Evolutionary conservation across 1,140 invertebrate species (phyloP).

Genomic region (Periplaneta americana): DNA sequence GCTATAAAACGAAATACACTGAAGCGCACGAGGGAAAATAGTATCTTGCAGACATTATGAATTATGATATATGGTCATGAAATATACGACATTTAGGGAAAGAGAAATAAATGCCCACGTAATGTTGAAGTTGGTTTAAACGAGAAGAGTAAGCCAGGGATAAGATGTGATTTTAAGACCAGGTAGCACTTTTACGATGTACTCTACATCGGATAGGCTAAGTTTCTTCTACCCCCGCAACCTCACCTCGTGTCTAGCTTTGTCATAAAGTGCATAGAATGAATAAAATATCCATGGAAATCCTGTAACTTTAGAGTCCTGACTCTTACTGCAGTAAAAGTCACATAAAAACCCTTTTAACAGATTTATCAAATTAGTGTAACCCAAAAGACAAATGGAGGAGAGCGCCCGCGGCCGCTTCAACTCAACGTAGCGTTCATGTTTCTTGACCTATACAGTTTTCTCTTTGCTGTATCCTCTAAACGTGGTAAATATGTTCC

Average conservation of each 20-base stretch:
- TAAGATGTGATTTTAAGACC: neutral
- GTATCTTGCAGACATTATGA: too few relatives aligned
- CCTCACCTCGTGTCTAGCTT: too few relatives aligned
- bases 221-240: neutral
- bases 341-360: neutral
- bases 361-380: neutral
- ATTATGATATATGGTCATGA: neutral
- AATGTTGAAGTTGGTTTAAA: neutral
- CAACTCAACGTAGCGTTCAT: too few relatives aligned
- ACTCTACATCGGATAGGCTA: neutral
- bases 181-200: neutral
- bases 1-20: too few relatives aligned
- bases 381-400: neutral
- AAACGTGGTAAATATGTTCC: too few relatives aligned
- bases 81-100: neutral
- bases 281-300: neutral
- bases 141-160: too few relatives aligned
- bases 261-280: neutral
- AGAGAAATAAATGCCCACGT: neutral
- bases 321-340: neutral
- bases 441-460: too few relatives aligned
- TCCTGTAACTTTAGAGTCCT: neutral
- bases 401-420: too few relatives aligned
- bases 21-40: too few relatives aligned
- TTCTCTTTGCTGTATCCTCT: too few relatives aligned